A percentile compares a stretch with the other conserved stretches of the same genome.
These are phyloP conservation scores for Perca flavescens DNA, from an alignment of 2,113 vertebrate genomes.

Conservation along the genomic window DNA sequence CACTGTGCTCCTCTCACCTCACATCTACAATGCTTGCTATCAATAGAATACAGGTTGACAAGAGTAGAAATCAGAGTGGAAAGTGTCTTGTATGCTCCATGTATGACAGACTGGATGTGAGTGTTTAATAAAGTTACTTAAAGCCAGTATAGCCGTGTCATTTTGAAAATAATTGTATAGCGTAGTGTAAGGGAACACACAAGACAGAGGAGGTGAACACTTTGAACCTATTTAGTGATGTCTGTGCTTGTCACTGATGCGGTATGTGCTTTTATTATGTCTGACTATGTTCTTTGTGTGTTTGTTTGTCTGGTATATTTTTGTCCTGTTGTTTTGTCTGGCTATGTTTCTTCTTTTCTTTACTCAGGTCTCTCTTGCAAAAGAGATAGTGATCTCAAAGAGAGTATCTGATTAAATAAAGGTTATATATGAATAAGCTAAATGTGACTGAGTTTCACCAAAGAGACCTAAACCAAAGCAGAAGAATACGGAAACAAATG, in stretches of 20 bases:
- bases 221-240: not conserved
- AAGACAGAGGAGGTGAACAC: not conserved
- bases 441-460: not conserved
- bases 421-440: no score
- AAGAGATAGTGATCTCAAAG: not conserved
- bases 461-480: not conserved
- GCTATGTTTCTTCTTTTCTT: not conserved
- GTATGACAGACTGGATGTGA: not conserved
- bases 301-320: not conserved
- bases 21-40: constrained; percentile 9
- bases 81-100: not conserved
- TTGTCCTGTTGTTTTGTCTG: not conserved
- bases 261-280: not conserved
- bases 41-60: constrained; percentile 7
- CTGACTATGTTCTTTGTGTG: not conserved
- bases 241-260: not conserved
- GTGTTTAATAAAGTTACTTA: not conserved
- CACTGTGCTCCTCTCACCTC: constrained; percentile 17
- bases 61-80: not conserved
- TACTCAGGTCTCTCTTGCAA: not conserved
- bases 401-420: no score
- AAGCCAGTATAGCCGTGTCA: not conserved
- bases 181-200: not conserved
- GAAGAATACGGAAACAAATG: constrained; percentile 2
- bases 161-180: not conserved